Evolutionary conservation across 1,140 invertebrate genomes (phyloP), one percentile per base, ranked within the genome.

Genomic region (Leptopilina boulardi): DNA sequence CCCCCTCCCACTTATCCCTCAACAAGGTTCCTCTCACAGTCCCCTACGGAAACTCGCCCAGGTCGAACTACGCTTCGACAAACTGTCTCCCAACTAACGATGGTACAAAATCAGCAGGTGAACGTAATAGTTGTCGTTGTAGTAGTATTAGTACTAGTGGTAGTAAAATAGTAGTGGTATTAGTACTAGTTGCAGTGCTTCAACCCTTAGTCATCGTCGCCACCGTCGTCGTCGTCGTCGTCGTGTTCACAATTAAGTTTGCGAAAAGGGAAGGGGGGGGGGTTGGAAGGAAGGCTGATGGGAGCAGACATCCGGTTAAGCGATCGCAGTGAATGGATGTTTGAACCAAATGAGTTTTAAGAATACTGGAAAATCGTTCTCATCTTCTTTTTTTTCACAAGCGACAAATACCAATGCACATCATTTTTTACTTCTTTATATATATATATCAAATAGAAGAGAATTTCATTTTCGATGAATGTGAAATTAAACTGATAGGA

Each of bases 51-150:
- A 66, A 11, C 26, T 66, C 59, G 23, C 11, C 59, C 44, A 47
- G 41, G 44, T 51, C 41, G 71, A 73, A 73, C 44, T 38, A 78
- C 79, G 70, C 78, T 82, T 80, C 75, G 59, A 76, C 70, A 26
- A 38, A 44, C 42, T 73, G 41, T 70, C 75, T 80, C 74, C 77
- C 74, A 66, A 80, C 78, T 77, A 79, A 74, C 51, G 76, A 34
- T 74, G 23, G 66, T 76, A 71, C 71, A 77, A 76, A 82, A 79
- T 82, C 79, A 82, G 74, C 66, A 42, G 30, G 77, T 79, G 77
- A 71, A 79, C 71, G 74, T 74, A 76, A 59, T 59, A 26, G 21
- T 15, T 26, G 18, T 59, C 11, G 21, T 59, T 13, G 21, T 23
- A 26, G 18, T 21, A 54, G 5, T 54, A 19, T 0, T 54, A 19